These are phyloP conservation scores for Apostichopus leukothele DNA, from an alignment of 53 echinoderm and acorn worm species.

Conservation along the genomic window DNA sequence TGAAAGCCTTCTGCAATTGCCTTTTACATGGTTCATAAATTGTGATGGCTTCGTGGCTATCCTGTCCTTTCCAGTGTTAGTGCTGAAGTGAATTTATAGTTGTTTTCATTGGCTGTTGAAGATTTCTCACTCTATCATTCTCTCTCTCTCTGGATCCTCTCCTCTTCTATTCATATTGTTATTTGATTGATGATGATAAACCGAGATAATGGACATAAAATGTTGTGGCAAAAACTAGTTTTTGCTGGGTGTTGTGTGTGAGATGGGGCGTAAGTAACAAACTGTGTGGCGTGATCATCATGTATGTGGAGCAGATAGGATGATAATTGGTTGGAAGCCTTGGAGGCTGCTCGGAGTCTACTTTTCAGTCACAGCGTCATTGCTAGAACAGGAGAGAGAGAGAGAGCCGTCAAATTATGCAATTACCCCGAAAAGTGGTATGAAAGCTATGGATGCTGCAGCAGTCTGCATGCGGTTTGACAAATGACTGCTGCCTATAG, in stretches of 20 bases:
- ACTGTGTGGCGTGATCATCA: background rate
- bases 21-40: conserved; percentile 19
- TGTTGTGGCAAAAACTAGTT: background rate
- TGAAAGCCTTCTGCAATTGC: conserved; percentile 5
- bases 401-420: too few relatives aligned
- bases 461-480: too few relatives aligned
- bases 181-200: conserved; percentile 8
- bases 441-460: too few relatives aligned
- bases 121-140: background rate
- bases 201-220: conserved; percentile 21
- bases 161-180: background rate
- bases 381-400: too few relatives aligned
- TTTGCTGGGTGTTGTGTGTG: conserved; percentile 7
- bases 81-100: background rate
- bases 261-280: background rate
- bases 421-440: too few relatives aligned
- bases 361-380: too few relatives aligned
- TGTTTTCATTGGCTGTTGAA: conserved; percentile 12
- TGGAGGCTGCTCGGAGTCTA: too few relatives aligned
- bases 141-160: too few relatives aligned
- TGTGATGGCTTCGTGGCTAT: background rate
- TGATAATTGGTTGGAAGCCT: background rate
- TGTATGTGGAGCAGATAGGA: conserved; percentile 9
- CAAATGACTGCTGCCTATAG: too few relatives aligned
- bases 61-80: background rate